These are phyloP conservation scores for Hafferia zeledoni DNA, from an alignment of 2,797 vertebrate species.

Conservation along the genomic window DNA sequence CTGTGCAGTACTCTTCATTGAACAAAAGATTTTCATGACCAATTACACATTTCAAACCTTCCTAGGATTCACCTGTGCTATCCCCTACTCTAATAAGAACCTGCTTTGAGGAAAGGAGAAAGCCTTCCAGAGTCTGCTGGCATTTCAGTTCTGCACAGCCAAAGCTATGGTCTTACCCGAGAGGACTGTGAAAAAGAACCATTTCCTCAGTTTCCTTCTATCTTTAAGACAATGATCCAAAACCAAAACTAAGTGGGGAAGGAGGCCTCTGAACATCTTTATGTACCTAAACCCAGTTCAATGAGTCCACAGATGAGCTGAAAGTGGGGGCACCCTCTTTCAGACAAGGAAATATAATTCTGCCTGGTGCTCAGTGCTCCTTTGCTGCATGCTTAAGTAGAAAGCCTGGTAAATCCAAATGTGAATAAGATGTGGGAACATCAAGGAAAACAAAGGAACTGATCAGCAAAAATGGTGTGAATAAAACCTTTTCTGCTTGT, in stretches of 20 bases:
- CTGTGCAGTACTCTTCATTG: background rate
- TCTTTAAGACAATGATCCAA: background rate
- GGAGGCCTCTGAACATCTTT: background rate
- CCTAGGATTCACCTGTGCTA: background rate
- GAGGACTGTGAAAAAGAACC: background rate
- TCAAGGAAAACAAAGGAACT: background rate
- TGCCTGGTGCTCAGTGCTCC: background rate
- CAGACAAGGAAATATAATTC: background rate
- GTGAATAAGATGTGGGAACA: background rate
- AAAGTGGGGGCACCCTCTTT: background rate
- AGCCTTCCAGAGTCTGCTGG: background rate
- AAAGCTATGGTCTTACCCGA: background rate
- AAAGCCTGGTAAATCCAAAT: background rate
- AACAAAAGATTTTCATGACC: background rate
- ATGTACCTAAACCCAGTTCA: background rate
- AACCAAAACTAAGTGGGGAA: background rate
- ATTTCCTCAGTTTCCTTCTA: background rate
- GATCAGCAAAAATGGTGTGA: background rate
- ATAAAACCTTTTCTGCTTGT: background rate
- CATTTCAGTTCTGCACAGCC: background rate
- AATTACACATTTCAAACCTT: background rate
- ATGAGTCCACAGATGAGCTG: background rate
- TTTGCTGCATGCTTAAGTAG: accelerated
- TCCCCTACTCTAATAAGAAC: background rate
- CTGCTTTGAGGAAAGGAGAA: background rate